Base-by-base conservation (phyloP, 2,888 invertebrate species). In the Aphelenchoides bicaudatus region DNA sequence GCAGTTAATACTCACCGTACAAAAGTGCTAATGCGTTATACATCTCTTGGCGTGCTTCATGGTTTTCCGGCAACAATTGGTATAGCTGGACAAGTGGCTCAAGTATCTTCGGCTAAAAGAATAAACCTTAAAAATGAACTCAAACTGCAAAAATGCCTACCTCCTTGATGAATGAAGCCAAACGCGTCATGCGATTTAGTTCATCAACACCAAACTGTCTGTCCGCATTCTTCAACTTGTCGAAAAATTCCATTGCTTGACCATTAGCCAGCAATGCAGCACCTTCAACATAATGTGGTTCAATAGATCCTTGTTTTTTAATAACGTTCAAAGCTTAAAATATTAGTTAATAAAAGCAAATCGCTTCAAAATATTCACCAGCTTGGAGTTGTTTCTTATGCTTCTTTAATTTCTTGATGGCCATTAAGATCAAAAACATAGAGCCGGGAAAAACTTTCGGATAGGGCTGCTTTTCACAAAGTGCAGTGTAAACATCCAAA, bases 161-260 rank as follows among this genome's bases (percentile, higher is more conserved):
- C 10, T 43, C 43, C 25, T 43, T 43, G 23, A 43, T 25, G 43
- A 25, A 19, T 6, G 43, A 19, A n/a, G 43, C 43, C 10, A 43
- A 19, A 10, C 8, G 8, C 16, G 21, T 21, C 10, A 43, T n/a
- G 43, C 25, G 25, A 10, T 25, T 19, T 8, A 43, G 43, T 25
- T 43, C 43, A n/a, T 43, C 43, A 6, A 43, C 43, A 25, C 43
- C 43, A 25, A 43, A 43, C 10, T 6, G 6, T n/a, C 43, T 19
- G 16, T n/a, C 43, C 10, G 16, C 43, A 25, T 43, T 43, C 43
- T 43, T 43, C 43, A 43, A n/a, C 43, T 6, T 8, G 23, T 43
- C 43, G 43, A 43, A 43, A n/a, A 43, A 43, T 6, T 43, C 43
- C 43, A 43, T 19, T 10, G 43, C 43, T 6, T 25, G 43, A n/a